These are phyloP conservation scores for Harpagoxenus sublaevis DNA, from an alignment of 2,888 invertebrate species.

Conservation along the genomic window DNA sequence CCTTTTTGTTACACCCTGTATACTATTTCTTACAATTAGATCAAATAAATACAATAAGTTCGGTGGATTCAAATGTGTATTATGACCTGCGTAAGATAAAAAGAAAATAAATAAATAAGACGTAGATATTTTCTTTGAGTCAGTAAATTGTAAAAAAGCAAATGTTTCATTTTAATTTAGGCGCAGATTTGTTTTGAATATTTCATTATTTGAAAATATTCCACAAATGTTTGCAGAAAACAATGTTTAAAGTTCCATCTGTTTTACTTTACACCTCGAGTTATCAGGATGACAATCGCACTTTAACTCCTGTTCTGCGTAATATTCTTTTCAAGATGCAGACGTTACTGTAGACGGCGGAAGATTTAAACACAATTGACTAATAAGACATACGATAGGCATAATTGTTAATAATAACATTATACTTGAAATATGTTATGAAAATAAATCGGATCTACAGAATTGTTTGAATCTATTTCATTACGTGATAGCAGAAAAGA, in stretches of 20 bases:
- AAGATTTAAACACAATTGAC: constrained; percentile 69
- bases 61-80: not conserved
- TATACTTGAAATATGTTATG: constrained; percentile 76
- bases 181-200: not conserved
- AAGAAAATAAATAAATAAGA: not conserved
- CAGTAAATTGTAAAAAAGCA: not conserved
- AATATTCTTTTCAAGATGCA: constrained; percentile 43
- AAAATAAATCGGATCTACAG: constrained; percentile 74
- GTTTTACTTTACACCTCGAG: not conserved
- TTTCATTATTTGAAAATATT: not conserved
- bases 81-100: not conserved
- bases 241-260: not conserved
- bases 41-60: not conserved
- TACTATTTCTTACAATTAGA: not conserved
- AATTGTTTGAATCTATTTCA: constrained; percentile 47
- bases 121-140: not conserved
- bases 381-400: constrained; percentile 63
- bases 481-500: not conserved
- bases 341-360: constrained; percentile 30
- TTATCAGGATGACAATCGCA: not conserved
- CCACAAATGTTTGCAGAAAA: not conserved
- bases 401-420: constrained; percentile 71
- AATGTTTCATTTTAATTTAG: not conserved
- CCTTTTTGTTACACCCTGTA: too few species aligned
- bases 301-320: not conserved